Percentiles rank a stretch among this genome's conserved stretches.
Evolutionary conservation across 2,888 invertebrate genomes (phyloP).

Genomic region (Leptopilina drosophilae): DNA sequence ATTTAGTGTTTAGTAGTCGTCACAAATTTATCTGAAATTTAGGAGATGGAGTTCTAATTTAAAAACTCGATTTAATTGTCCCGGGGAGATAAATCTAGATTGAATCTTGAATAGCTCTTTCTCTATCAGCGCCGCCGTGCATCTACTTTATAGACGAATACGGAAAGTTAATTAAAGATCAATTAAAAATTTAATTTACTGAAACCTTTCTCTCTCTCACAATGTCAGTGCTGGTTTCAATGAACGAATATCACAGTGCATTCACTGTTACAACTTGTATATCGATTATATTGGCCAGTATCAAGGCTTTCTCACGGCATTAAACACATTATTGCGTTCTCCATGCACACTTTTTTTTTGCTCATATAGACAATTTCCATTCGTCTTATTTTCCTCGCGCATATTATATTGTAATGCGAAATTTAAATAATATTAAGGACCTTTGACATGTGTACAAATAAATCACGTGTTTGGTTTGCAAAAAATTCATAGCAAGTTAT

Average conservation of each 20-base stretch:
- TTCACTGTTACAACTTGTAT: background rate
- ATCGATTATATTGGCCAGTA: slow-evolving; percentile 10
- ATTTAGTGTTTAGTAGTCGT: no score
- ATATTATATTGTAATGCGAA: background rate
- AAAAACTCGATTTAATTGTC: no score
- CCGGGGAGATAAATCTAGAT: no score
- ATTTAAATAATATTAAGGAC: background rate
- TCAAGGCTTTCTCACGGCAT: slow-evolving; percentile 35
- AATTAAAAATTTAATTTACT: slow-evolving; percentile 2
- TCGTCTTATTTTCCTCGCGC: background rate
- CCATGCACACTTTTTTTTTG: background rate
- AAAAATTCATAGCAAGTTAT: no score
- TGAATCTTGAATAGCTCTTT: no score
- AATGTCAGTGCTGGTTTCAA: background rate
- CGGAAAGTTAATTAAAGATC: slow-evolving; percentile 19
- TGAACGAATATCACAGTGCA: background rate
- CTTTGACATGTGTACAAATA: background rate
- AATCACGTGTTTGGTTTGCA: no score
- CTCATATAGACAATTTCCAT: slow-evolving; percentile 11
- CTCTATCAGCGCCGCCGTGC: no score
- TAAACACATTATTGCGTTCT: slow-evolving; percentile 20
- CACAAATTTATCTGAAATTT: no score
- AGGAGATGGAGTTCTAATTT: no score
- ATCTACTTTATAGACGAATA: no score
- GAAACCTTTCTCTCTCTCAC: slow-evolving; percentile 23